These are phyloP conservation scores for Julus scanicus DNA, from an alignment of 2,888 invertebrate species.

Conservation along the genomic window DNA sequence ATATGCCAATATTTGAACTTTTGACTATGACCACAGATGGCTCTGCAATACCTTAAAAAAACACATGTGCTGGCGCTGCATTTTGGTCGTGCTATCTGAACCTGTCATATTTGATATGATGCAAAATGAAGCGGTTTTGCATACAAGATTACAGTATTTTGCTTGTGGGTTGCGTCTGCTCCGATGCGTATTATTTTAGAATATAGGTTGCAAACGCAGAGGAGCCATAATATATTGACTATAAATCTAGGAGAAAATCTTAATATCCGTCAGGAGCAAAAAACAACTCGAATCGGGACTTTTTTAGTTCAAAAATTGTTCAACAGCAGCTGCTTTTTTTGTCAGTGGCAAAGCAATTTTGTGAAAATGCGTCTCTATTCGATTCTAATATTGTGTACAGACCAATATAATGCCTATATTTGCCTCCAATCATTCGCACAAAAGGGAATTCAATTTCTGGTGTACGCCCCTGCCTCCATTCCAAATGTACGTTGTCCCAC, in stretches of 20 bases:
- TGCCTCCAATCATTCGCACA: conserved; percentile 29
- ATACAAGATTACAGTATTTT: conserved; percentile 2
- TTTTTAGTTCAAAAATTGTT: neutral
- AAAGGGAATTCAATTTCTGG: neutral
- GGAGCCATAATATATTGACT: neutral
- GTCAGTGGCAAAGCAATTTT: neutral
- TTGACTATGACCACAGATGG: conserved; percentile 4
- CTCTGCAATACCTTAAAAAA: neutral
- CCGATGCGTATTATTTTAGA: conserved; percentile 6
- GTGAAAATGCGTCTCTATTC: conserved; percentile 1
- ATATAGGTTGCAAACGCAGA: neutral
- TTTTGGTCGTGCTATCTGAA: neutral
- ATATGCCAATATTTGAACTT: neutral
- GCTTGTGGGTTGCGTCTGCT: neutral
- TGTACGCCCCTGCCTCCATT: neutral
- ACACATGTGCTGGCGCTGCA: neutral
- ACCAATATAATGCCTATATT: neutral
- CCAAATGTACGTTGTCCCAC: neutral
- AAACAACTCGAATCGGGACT: neutral
- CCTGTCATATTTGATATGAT: neutral
- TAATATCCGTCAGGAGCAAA: conserved; percentile 17
- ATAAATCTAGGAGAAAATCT: neutral
- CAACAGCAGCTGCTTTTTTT: neutral
- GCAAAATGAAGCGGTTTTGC: neutral
- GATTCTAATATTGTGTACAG: neutral